Evolutionary conservation across 1,140 invertebrate genomes (phyloP).

Genomic region (Lepidurus couesii): DNA sequence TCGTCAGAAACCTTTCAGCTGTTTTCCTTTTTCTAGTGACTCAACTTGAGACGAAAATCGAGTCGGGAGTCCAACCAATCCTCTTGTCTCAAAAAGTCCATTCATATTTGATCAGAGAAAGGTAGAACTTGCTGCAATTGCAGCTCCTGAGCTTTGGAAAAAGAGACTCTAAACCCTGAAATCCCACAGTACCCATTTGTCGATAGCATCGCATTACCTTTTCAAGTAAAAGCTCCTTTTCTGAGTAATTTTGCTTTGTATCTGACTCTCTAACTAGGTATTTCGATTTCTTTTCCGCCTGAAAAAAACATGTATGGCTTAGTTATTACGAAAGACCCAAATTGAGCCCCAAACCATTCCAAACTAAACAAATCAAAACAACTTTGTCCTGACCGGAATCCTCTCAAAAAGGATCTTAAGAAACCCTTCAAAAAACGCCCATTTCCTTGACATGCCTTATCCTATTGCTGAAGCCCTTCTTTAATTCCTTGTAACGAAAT

Average conservation of each 20-base stretch:
- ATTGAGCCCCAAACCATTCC: no score
- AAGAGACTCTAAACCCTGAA: no score
- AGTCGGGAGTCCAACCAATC: neutral
- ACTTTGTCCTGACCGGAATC: no score
- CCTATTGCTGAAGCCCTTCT: slow-evolving; percentile 14
- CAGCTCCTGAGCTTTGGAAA: no score
- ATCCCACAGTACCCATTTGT: no score
- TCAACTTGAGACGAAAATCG: no score
- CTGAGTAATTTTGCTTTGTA: neutral
- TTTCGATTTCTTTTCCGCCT: neutral
- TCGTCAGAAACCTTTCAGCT: no score
- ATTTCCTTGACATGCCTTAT: slow-evolving; percentile 10
- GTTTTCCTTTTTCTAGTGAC: no score
- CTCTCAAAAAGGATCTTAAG: neutral
- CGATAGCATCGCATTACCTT: neutral
- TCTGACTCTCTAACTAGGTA: neutral
- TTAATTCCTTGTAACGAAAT: neutral
- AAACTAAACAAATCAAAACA: no score
- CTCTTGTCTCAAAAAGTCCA: neutral
- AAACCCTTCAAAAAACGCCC: neutral
- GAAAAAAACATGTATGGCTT: no score
- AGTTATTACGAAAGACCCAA: no score
- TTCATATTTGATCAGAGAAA: neutral
- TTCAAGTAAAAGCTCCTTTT: neutral
- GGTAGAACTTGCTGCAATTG: neutral